These are phyloP conservation scores for Neodiprion lecontei DNA, from an alignment of 1,140 invertebrate species.

Conservation along the genomic window DNA sequence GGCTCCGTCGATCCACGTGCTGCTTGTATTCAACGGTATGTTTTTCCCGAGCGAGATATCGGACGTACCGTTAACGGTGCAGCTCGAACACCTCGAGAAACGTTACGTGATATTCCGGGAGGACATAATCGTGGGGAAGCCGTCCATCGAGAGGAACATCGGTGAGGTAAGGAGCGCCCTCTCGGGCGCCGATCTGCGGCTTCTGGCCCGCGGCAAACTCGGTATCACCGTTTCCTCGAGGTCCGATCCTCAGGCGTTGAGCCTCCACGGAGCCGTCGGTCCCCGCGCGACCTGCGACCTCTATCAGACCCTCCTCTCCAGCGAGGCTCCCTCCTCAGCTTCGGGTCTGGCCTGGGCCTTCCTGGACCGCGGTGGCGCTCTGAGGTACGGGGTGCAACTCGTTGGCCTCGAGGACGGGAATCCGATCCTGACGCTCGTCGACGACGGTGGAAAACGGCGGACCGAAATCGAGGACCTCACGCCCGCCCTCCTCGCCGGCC, in stretches of 20 bases:
- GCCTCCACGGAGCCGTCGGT: conserved; percentile 70
- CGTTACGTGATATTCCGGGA: conserved; percentile 77
- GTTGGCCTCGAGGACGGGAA: conserved; percentile 62
- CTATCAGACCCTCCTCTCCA: conserved; percentile 72
- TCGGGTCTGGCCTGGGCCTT: conserved; percentile 82
- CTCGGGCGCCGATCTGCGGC: conserved; percentile 72
- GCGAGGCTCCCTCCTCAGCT: conserved; percentile 57
- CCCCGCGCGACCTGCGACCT: conserved; percentile 81
- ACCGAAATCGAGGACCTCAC: conserved; percentile 76
- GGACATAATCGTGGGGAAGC: conserved; percentile 70
- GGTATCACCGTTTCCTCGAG: conserved; percentile 71
- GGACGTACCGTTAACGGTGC: conserved; percentile 73
- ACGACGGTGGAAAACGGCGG: conserved; percentile 70
- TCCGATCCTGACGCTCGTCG: conserved; percentile 74
- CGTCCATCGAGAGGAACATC: conserved; percentile 75
- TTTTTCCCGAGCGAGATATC: conserved; percentile 70
- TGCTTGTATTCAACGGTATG: conserved; percentile 82
- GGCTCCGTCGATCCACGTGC: conserved; percentile 80
- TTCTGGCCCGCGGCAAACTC: conserved; percentile 75
- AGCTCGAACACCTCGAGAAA: conserved; percentile 73
- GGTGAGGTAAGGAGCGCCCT: conserved; percentile 78
- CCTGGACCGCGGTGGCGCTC: conserved; percentile 75
- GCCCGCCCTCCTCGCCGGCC: conserved; percentile 64
- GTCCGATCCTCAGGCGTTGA: conserved; percentile 66
- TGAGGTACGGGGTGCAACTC: conserved; percentile 76